Evolutionary conservation across 2,797 vertebrate genomes (phyloP).

Genomic region (Anguilla marmorata): DNA sequence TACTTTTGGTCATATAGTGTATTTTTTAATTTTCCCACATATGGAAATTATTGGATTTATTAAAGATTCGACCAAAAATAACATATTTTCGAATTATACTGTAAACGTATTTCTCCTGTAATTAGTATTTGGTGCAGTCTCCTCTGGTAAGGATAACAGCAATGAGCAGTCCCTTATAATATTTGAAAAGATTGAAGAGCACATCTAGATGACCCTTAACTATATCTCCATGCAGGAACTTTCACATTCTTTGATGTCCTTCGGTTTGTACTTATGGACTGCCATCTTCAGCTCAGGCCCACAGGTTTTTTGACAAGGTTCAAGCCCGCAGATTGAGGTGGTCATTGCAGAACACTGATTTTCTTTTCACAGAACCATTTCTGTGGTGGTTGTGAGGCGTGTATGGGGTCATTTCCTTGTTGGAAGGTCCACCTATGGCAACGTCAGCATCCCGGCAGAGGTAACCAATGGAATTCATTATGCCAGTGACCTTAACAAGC

Average conservation of each 20-base stretch:
- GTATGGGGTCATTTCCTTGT: neutral
- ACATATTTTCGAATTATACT: too few species aligned
- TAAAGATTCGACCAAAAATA: too few species aligned
- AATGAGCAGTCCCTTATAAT: neutral
- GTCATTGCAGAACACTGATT: neutral
- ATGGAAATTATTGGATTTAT: too few species aligned
- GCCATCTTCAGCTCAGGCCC: neutral
- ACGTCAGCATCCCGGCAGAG: neutral
- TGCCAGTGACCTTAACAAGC: neutral
- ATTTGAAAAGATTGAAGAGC: neutral
- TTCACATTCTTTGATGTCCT: too few species aligned
- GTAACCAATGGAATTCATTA: neutral
- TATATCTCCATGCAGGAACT: neutral
- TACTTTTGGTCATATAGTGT: too few species aligned
- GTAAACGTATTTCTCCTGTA: neutral
- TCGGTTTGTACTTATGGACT: neutral
- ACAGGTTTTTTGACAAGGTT: neutral
- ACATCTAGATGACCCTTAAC: neutral
- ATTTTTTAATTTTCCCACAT: too few species aligned
- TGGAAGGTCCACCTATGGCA: neutral
- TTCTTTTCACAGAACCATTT: neutral
- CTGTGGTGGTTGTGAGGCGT: neutral
- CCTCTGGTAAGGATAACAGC: too few species aligned
- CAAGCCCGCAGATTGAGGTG: neutral
- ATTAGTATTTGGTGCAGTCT: neutral